Base-by-base conservation (phyloP, 2,888 invertebrate species). In the Chymomyza caudatula region DNA sequence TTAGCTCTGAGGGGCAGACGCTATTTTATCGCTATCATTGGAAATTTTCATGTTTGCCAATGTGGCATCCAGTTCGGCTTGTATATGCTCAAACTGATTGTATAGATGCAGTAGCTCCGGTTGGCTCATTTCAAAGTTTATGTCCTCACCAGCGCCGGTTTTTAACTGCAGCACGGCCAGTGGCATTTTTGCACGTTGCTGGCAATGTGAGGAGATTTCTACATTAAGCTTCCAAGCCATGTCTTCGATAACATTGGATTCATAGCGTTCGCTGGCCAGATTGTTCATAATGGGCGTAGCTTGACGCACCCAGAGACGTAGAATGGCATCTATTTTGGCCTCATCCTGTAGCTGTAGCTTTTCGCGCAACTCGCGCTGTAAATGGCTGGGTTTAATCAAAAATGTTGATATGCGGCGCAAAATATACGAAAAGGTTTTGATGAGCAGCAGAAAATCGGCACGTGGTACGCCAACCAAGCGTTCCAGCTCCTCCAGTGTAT, bases 171-270 rank as follows among this genome's bases (percentile, higher is more conserved):
- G 75, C 25, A 91, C 89, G 3, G 91, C 92, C 52, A 91, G 86
- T 0, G 92, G 91, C 1, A 89, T 85, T 44, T 90, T 90, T 70
- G 91, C 90, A 63, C 91, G 91, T 58, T 90, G 89, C 63, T 90
- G 89, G 37, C 90, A 88, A 63, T 91, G 90, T 2, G 92, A 91
- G 4, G 92, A 91, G 29, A 91, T 89, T 82, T 92, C 91, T 20
- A 93, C 88, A 80, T 92, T 92, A 1, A 93, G 77, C 67, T 92
- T 91, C 93, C 93, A 93, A 29, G 91, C 90, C 42, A 93, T 88
- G 73, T 92, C 90, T 59, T 92, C 90, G 37, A 93, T 86, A 78
- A 92, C 91, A 79, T 91, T 90, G 19, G 89, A 88, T 61, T 88
- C 88, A 62, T 88, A 89, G 0, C 87, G 86, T 52, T 87, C 87